Evolutionary conservation across 1,140 invertebrate genomes (phyloP).

Genomic region (Zaprionus camerounensis): DNA sequence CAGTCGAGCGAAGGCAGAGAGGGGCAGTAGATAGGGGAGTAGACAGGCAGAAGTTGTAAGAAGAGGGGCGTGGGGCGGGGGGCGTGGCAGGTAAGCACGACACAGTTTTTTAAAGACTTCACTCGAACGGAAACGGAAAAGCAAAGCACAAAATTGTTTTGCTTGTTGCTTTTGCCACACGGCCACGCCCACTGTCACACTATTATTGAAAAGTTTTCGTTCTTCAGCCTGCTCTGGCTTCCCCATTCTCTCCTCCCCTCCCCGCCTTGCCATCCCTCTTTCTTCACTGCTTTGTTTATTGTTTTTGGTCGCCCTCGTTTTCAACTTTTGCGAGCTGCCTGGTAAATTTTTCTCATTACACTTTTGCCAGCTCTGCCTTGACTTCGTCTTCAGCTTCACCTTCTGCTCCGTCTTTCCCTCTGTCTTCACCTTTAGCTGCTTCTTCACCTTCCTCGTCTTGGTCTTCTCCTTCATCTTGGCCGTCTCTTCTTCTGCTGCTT

Average conservation of each 20-base stretch:
- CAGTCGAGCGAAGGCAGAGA: conserved; percentile 9
- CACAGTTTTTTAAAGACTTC: conserved; percentile 39
- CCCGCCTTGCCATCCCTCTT: too few relatives aligned
- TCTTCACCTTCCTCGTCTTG: not conserved
- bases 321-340: conserved; percentile 43
- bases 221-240: not conserved
- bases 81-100: not conserved
- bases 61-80: not conserved
- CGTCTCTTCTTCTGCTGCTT: not conserved
- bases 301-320: conserved; percentile 41
- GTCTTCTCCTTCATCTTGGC: not conserved
- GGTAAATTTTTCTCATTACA: conserved; percentile 76
- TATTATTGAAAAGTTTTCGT: conserved; percentile 58
- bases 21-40: conserved; percentile 1
- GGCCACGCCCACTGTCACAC: conserved; percentile 61
- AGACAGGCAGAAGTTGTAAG: not conserved
- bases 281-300: conserved; percentile 48
- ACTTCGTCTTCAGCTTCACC: not conserved
- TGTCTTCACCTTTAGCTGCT: not conserved
- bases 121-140: conserved; percentile 45
- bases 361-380: conserved; percentile 36
- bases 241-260: not conserved
- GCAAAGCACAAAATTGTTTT: conserved; percentile 58
- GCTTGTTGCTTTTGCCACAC: conserved; percentile 31
- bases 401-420: conserved; percentile 10